Evolutionary conservation across 2,113 vertebrate genomes (phyloP), one percentile per base, ranked within the genome.

Genomic region (Typhlomys cinereus): DNA sequence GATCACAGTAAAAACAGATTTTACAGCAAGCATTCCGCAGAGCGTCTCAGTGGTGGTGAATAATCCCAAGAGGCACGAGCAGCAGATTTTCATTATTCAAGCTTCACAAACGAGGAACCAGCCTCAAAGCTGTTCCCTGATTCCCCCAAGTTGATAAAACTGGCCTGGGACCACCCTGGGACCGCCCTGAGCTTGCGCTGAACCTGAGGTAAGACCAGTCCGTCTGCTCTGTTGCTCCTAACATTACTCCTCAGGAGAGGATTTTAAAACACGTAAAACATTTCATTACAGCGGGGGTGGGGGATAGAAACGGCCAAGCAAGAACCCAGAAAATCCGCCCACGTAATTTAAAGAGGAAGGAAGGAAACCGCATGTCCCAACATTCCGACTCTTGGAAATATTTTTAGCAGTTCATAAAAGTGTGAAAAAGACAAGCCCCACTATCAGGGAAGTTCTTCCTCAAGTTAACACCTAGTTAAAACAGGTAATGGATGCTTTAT

Each of bases 381-480:
- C 50, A 61, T 89, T 93, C 84, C 31, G 81, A 91, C 84, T 93
- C 89, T 96, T 96, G 93, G 73, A 94, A 95, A 96, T 84, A 95
- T 94, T 96, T 94, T 97, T 96, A 97, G 80, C 96, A 97, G 96
- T 94, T 96, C 96, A 94, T 97, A 96, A 97, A 97, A 96, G 95
- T 75, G 76, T 91, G 95, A 94, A 96, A 96, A 96, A 97, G 96
- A 97, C 91, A 92, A 96, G 94, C 64, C 91, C 93, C 64, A 93
- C 88, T 79, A 92, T 96, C 89, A 86, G 67, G 90, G 94, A 96
- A 92, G 91, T 96, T 93, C 94, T 96, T 97, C 96, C 95, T 96
- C 96, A 97, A 94, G 96, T 97, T 97, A 96, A 95, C 96, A 96
- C 96, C 96, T 95, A 96, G 93, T 97, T 97, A 97, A 97, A 96